Evolutionary conservation across 2,797 vertebrate species (phyloP), one percentile per base, ranked within the genome.

Genomic region (Pseudochaenichthys georgianus): DNA sequence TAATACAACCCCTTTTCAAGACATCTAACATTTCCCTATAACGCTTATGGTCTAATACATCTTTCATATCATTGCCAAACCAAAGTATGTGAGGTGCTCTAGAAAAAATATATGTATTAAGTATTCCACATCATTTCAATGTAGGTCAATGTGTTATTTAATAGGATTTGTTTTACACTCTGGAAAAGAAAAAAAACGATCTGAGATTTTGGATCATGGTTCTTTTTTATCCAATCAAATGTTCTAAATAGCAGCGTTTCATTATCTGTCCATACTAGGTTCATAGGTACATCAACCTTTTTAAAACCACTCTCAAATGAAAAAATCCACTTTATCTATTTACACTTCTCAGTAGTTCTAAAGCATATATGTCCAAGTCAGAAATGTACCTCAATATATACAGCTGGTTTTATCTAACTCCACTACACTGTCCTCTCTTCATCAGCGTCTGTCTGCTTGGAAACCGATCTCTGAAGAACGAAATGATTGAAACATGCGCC

Each of bases 391-490:
- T 28, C 28, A 28, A 28, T 5, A 28, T 28, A 54, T 13, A 42
- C 48, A 57, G 45, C 9, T 31, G 15, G 19, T 19, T 16, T 10
- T 6, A 5, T 75, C 50, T n/a, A 41, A 45, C 46, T 19, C 9
- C 12, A 15, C 9, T 10, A 0, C 47, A 6, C 16, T 45, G n/a
- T 57, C 2, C 8, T 71, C 46, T 79, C n/a, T 73, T 78, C 19
- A 63, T 5, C 81, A 99, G 98, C 13, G 93, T 99, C 21, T 99
- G 97, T 84, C 90, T 99, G 21, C 91, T 99, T 64, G 98, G 98
- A 77, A 99, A 97, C 85, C 96, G 97, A 38, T 95, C 95, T 0
- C 77, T 99, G 52, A 93, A 92, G 16, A 95, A 94, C n/a, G 87
- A 87, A 0, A n/a, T 38, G 47, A 96, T 98, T 59, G 92, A 95